phyloP scores from a whole-genome alignment of 2,113 vertebrate species.

The Neogobius melanostomus region DNA sequence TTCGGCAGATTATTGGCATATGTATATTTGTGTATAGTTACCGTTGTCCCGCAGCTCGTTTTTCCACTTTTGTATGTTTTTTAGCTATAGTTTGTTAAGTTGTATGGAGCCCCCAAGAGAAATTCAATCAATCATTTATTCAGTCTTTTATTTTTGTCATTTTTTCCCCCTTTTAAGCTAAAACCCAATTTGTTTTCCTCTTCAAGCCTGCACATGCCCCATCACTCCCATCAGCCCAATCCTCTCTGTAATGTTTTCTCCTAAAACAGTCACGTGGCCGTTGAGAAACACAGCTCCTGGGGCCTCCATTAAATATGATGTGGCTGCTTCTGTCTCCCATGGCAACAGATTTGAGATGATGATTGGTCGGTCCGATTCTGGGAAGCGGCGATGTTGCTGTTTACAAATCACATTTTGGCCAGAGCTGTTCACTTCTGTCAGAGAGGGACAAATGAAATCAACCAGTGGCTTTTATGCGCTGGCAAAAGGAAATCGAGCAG shows the following conservation, averaged over 20 bases:
- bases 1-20: too few species aligned
- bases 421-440: background rate
- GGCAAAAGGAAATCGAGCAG: background rate
- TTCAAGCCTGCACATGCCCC: background rate
- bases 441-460: background rate
- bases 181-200: slow-evolving; percentile 6
- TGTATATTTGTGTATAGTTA: too few species aligned
- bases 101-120: too few species aligned
- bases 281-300: slow-evolving; percentile 26
- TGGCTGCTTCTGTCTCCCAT: slow-evolving; percentile 49
- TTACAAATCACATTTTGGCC: slow-evolving; percentile 29
- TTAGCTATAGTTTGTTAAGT: too few species aligned
- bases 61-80: too few species aligned
- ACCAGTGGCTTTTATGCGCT: background rate
- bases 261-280: slow-evolving; percentile 25
- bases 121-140: too few species aligned
- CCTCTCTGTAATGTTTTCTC: slow-evolving; percentile 6
- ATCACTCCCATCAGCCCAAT: background rate
- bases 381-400: slow-evolving; percentile 31
- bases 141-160: too few species aligned
- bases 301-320: slow-evolving; percentile 35
- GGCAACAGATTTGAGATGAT: slow-evolving; percentile 59
- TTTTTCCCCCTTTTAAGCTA: background rate
- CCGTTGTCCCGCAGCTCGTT: too few species aligned
- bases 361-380: slow-evolving; percentile 40